Percentiles rank a stretch among this genome's conserved stretches.
phyloP scores from a whole-genome alignment of 1,140 invertebrate genomes.

The Papilio xuthus region DNA sequence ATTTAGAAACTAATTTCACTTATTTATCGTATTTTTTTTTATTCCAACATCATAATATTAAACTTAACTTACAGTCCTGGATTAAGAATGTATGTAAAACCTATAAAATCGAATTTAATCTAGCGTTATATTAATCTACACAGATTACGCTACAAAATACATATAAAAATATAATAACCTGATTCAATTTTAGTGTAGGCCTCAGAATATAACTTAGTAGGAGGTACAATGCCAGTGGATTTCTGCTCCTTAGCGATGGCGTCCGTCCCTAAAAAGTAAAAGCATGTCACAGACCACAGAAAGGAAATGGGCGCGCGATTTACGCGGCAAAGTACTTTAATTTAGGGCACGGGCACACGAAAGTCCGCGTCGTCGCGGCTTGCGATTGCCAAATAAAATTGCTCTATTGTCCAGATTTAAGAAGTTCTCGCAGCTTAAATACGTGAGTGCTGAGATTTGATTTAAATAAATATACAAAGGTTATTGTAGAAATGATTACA shows the following conservation, averaged over 20 bases:
- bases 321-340: slow-evolving; percentile 52
- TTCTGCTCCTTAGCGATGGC: slow-evolving; percentile 50
- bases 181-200: slow-evolving; percentile 34
- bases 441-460: background rate
- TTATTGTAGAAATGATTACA: too few species aligned
- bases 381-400: slow-evolving; percentile 20
- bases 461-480: too few species aligned
- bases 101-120: too few species aligned
- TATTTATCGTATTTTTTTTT: too few species aligned
- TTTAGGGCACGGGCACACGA: slow-evolving; percentile 34
- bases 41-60: too few species aligned
- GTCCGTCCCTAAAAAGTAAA: slow-evolving; percentile 67
- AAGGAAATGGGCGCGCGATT: slow-evolving; percentile 53
- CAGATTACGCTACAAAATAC: background rate
- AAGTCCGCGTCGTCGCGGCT: background rate
- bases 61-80: too few species aligned
- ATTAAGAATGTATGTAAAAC: too few species aligned
- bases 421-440: background rate
- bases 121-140: background rate
- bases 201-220: background rate
- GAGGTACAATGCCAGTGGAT: slow-evolving; percentile 50
- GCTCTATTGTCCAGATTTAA: background rate
- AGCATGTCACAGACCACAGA: slow-evolving; percentile 49
- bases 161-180: slow-evolving; percentile 33
- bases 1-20: background rate